Evolutionary conservation across 2,113 vertebrate genomes (phyloP).

Genomic region (Ranitomeya variabilis): DNA sequence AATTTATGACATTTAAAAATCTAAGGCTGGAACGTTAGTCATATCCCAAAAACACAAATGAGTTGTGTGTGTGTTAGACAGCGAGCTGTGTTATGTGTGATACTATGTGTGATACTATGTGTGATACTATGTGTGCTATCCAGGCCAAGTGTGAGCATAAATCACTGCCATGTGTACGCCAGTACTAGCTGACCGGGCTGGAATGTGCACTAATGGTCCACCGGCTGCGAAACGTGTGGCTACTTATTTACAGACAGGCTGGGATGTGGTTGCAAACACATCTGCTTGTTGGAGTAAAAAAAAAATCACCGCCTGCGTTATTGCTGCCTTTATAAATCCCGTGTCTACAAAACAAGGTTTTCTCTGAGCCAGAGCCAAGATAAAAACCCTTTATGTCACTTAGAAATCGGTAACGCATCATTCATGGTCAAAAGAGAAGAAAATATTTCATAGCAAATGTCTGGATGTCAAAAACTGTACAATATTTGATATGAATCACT

Average conservation of each 20-base stretch:
- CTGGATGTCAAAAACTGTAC: background rate
- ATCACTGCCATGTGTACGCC: background rate
- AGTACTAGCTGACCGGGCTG: background rate
- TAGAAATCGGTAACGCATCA: background rate
- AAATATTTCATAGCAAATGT: background rate
- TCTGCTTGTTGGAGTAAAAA: background rate
- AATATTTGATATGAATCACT: background rate
- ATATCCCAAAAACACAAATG: background rate
- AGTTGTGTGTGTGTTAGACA: background rate
- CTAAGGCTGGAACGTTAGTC: background rate
- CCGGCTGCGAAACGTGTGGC: background rate
- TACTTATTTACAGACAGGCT: constrained; percentile 18
- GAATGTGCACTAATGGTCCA: background rate
- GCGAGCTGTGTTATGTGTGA: too few species aligned
- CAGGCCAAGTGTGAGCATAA: background rate
- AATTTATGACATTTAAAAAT: background rate
- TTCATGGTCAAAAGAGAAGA: background rate
- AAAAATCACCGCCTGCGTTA: background rate
- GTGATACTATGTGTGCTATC: background rate
- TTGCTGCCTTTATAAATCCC: background rate
- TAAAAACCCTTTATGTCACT: background rate
- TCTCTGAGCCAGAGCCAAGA: background rate
- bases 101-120: too few species aligned
- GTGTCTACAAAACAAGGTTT: background rate
- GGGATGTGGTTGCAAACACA: background rate